phyloP scores from a whole-genome alignment of 2,797 vertebrate species.

The Notoglanidium macrostoma region DNA sequence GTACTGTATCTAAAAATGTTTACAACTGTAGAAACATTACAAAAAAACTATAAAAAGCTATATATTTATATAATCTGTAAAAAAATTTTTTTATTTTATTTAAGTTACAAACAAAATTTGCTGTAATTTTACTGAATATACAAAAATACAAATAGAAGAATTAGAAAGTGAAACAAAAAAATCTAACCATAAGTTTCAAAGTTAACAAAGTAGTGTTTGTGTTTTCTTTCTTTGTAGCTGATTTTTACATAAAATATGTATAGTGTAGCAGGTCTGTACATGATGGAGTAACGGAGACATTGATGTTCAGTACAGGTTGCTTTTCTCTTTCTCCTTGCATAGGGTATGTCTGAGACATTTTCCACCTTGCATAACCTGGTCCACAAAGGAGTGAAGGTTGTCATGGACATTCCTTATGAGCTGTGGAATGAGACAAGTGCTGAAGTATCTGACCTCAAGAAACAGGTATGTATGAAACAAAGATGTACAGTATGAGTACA shows the following conservation, averaged over 20 bases:
- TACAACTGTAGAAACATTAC: not conserved
- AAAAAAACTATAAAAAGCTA: not conserved
- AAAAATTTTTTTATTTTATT: not conserved
- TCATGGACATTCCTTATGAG: slow-evolving; percentile 98
- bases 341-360: slow-evolving; percentile 98
- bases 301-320: not conserved
- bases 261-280: not conserved
- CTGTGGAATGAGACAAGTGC: slow-evolving; percentile 98
- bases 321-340: slow-evolving; percentile 22
- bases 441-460: slow-evolving; percentile 95
- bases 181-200: not conserved
- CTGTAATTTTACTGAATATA: not conserved
- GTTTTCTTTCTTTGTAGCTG: not conserved
- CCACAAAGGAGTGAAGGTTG: slow-evolving; percentile 95
- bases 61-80: not conserved
- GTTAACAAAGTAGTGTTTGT: not conserved
- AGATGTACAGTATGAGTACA: no score
- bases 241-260: not conserved
- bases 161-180: not conserved
- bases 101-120: not conserved
- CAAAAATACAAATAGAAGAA: not conserved
- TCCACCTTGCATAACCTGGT: slow-evolving; percentile 93
- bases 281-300: not conserved
- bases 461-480: slow-evolving; percentile 80
- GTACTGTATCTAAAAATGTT: not conserved